phyloP scores from a whole-genome alignment of 2,113 vertebrate species.

The Turdus rufiventris region DNA sequence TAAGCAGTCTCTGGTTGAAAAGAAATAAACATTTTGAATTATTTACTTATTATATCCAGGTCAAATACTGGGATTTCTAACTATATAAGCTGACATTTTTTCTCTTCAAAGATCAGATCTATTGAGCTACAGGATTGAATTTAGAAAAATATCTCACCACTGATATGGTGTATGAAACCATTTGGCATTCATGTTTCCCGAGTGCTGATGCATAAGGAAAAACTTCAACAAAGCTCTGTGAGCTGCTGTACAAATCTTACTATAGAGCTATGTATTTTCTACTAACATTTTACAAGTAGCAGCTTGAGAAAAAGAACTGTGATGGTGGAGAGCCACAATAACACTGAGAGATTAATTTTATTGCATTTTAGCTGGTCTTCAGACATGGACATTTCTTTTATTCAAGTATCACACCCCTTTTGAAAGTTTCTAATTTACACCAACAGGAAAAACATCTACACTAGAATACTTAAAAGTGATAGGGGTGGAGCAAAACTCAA shows the following conservation, averaged over 20 bases:
- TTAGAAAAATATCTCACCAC: neutral
- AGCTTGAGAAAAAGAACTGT: neutral
- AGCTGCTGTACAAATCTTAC: neutral
- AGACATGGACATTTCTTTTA: neutral
- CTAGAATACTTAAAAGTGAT: neutral
- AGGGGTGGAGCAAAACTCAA: neutral
- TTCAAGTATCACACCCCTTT: neutral
- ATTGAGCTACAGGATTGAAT: neutral
- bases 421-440: neutral
- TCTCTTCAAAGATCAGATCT: neutral
- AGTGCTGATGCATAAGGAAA: neutral
- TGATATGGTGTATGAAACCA: fast-evolving
- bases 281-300: neutral
- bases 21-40: neutral
- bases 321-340: neutral
- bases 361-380: neutral
- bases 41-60: neutral
- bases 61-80: neutral
- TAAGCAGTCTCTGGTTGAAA: neutral
- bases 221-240: neutral
- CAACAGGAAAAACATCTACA: neutral
- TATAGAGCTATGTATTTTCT: neutral
- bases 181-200: neutral
- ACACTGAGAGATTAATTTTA: neutral
- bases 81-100: neutral